Base-by-base conservation (phyloP, 2,113 vertebrate genomes). In the Chitala chitala region DNA sequence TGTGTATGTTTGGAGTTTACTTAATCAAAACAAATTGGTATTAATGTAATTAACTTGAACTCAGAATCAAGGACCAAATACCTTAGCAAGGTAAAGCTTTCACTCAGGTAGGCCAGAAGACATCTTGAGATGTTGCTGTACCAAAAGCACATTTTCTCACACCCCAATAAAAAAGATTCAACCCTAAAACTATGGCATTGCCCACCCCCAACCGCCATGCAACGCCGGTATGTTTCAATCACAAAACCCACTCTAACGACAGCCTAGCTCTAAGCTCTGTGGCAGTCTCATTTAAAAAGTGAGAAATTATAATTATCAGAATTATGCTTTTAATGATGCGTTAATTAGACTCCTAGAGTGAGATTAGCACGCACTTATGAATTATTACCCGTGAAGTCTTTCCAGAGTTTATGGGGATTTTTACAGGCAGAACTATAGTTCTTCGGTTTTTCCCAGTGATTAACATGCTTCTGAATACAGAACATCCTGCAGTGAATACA, bases 271-370 rank as follows among this genome's bases (percentile, higher is more conserved):
- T 86, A 83, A 79, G 82, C 87, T 87, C 88, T 86, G 81, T 84
- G 77, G 80, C 81, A 75, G 80, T 86, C 85, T 83, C 90, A 90
- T 92, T 92, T 89, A 90, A 92, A 92, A 93, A 86, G 92, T 92
- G 92, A 89, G 90, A 93, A 92, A 92, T 92, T 92, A 91, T 93
- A 93, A 93, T 93, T 89, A 93, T 93, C 89, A 88, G 90, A 93
- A 93, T 92, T 92, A 93, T 92, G 92, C 87, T 91, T 92, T 93
- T 92, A 93, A 92, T 93, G 89, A 93, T 90, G 90, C 89, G 89
- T 92, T 92, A 93, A 93, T 93, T 92, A 92, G 92, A 90, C 90
- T 92, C 90, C 87, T 88, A 89, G 84, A 90, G 91, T 87, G 90
- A 91, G 92, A 92, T 91, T 88, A 92, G 87, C 80, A 79, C 82